These are phyloP conservation scores for Euschistus heros DNA, from an alignment of 1,140 invertebrate species.

Conservation along the genomic window DNA sequence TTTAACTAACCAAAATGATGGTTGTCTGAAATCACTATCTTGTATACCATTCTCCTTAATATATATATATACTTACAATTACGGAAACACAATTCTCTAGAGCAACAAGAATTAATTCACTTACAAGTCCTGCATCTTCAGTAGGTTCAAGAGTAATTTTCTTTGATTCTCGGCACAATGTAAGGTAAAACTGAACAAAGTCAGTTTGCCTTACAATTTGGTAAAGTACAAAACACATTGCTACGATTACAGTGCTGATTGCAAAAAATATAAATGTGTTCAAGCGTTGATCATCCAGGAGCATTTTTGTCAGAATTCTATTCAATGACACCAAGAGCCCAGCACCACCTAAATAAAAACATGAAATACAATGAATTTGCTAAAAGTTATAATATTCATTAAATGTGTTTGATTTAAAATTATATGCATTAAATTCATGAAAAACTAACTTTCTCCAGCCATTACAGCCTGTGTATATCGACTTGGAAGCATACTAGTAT, in stretches of 20 bases:
- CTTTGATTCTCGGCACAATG: constrained; percentile 55
- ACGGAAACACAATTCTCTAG: no score
- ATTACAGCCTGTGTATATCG: constrained; percentile 86
- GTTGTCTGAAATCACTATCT: no score
- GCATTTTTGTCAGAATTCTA: constrained; percentile 67
- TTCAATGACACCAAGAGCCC: constrained; percentile 75
- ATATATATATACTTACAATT: no score
- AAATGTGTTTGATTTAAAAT: neutral
- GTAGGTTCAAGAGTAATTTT: constrained; percentile 63
- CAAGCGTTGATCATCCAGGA: constrained; percentile 56
- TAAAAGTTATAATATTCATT: neutral
- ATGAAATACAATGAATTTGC: no score
- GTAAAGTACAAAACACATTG: constrained; percentile 63
- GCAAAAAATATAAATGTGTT: constrained; percentile 80
- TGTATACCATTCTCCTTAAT: no score
- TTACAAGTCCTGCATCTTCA: constrained; percentile 58
- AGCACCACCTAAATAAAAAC: constrained; percentile 54
- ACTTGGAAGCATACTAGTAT: constrained; percentile 80
- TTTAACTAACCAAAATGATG: no score
- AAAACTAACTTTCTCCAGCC: constrained; percentile 76
- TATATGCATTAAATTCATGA: neutral
- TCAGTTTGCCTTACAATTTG: constrained; percentile 62
- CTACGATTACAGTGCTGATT: constrained; percentile 60
- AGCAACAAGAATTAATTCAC: neutral
- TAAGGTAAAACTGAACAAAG: constrained; percentile 74